These are phyloP conservation scores for Oryzias dopingdopingensis DNA, from an alignment of 2,797 vertebrate species.

Conservation along the genomic window DNA sequence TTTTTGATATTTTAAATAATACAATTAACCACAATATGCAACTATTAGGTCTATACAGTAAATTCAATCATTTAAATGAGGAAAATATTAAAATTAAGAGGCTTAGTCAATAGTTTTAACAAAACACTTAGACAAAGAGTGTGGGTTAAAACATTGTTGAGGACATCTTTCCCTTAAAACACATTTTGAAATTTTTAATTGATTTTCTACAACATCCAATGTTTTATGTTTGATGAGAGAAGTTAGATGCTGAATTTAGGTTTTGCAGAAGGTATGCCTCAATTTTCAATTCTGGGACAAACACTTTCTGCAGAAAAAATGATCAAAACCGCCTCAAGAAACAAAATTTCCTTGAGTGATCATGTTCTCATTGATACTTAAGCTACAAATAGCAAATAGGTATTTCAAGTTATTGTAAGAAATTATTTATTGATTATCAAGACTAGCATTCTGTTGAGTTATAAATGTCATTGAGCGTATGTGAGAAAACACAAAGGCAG, in stretches of 20 bases:
- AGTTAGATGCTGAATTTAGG: background rate
- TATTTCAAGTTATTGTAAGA: background rate
- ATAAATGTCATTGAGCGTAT: background rate
- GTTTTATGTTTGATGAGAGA: background rate
- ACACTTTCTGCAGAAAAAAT: constrained; percentile 2
- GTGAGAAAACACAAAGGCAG: background rate
- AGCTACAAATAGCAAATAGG: background rate
- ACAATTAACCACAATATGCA: too few relatives aligned
- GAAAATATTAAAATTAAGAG: too few relatives aligned
- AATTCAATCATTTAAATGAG: too few relatives aligned
- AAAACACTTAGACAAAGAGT: too few relatives aligned
- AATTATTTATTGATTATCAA: background rate
- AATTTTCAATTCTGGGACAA: constrained; percentile 6
- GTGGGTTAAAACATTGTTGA: too few relatives aligned
- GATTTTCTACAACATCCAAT: background rate
- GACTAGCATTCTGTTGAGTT: background rate
- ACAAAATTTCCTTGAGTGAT: background rate
- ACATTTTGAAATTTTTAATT: too few relatives aligned
- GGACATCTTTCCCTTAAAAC: too few relatives aligned
- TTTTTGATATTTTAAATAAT: background rate
- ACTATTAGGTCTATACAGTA: too few relatives aligned
- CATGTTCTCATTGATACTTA: background rate
- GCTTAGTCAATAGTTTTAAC: too few relatives aligned
- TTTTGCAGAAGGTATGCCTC: background rate
- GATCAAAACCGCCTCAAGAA: background rate